Evolutionary conservation across 2,797 vertebrate species (phyloP).

Genomic region (Bryconaethiops microstoma): DNA sequence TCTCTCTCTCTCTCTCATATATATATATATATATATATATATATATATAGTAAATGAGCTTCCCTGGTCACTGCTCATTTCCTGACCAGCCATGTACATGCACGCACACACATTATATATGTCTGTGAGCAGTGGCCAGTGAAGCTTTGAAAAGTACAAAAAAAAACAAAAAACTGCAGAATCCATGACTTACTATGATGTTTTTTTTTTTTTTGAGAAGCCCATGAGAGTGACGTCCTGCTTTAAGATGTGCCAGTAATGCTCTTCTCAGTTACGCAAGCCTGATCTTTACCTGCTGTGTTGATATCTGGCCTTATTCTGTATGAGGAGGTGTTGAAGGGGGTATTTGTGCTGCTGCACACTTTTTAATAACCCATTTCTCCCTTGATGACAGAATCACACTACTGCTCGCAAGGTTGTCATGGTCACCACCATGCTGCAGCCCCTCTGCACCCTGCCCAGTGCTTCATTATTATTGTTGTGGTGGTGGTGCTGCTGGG

Average conservation of each 20-base stretch:
- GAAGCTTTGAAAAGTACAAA: background rate
- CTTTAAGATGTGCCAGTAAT: background rate
- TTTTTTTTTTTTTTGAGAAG: no score
- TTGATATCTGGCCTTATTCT: background rate
- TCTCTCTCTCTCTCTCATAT: no score
- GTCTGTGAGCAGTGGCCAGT: no score
- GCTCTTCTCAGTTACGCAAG: background rate
- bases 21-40: no score
- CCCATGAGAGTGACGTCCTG: background rate
- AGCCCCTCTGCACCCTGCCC: slow-evolving; percentile 12
- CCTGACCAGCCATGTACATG: no score
- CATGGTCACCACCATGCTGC: slow-evolving; percentile 45
- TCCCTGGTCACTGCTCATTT: no score
- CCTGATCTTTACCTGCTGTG: background rate
- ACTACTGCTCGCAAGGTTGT: slow-evolving; percentile 40
- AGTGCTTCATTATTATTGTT: slow-evolving; percentile 22
- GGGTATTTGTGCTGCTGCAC: slow-evolving; percentile 12
- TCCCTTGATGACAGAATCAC: slow-evolving; percentile 26
- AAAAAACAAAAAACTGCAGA: background rate
- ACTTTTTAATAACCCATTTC: slow-evolving; percentile 19
- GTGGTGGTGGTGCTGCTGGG: background rate
- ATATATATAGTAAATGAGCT: no score
- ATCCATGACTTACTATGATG: background rate
- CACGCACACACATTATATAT: no score
- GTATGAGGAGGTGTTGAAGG: slow-evolving; percentile 2